Base-by-base conservation (phyloP, 53 echinoderm and acorn worm genomes). In the Patiria pectinifera region DNA sequence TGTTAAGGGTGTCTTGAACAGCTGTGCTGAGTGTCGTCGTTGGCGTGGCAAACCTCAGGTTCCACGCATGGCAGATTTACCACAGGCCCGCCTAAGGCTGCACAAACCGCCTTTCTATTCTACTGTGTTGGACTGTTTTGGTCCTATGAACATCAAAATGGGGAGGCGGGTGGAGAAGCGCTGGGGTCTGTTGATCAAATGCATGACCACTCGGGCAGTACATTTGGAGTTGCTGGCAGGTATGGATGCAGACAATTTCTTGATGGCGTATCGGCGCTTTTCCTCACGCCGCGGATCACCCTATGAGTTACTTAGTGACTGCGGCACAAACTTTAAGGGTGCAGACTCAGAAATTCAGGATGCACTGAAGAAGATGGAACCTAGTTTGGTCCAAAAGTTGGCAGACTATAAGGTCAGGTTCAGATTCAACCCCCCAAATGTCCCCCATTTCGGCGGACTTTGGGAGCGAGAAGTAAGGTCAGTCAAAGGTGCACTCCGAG, bases 311-410 rank as follows among this genome's bases (percentile, higher is more conserved):
- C n/a, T 13, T 26, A 22, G 59, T 35, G 94, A 94, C 48, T 86
- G 92, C 11, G 94, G 91, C 4, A 94, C 94, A 22, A 94, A 92
- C 48, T 94, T 94, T 15, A 78, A 35, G 26, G 94, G 87, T 23
- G 92, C 47, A 14, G 82, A 86, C 24, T 12, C 48, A 6, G 94
- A 94, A 22, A 45, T 94, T 16, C 76, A 58, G n/a, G 63, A 91
- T 9, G 58, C 85, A 11, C 62, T 91, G 7, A 74, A 43, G n/a
- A 16, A 23, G 14, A 91, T 94, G 91, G 25, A 24, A 26, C 62
- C 83, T 6, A 18, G 1, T 8, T 2, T 84, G 24, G 10, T 16
- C 16, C 21, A 59, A 22, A 59, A 25, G 22, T 4, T 22, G 11
- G 18, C 61, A 10, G 59, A 83, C n/a, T 60, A 59, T 47, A 83